Conservation (phyloP, 2,888 invertebrate species). For the Oxycera nigricornis region DNA sequence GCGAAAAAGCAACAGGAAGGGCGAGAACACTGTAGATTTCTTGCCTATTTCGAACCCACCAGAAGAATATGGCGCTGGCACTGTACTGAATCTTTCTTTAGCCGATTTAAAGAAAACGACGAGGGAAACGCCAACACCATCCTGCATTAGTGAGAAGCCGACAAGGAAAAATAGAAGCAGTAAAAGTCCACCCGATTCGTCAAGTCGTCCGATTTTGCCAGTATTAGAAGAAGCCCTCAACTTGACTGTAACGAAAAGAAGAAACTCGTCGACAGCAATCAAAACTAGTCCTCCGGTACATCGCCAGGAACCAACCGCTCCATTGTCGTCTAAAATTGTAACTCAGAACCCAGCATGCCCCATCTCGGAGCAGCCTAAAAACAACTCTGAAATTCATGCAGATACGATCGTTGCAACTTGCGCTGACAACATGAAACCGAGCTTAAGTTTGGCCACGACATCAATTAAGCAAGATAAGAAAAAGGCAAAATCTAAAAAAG, state of each 20-base stretch:
- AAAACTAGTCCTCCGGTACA: background rate
- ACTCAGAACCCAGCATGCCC: too few relatives aligned
- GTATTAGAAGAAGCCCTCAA: conserved; percentile 9
- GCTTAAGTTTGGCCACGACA: background rate
- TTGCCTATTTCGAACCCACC: background rate
- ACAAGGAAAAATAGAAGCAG: background rate
- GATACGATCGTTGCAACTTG: too few relatives aligned
- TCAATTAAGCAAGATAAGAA: background rate
- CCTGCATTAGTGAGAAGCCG: background rate
- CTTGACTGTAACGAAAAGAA: background rate
- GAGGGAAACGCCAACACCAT: background rate
- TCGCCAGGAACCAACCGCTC: too few relatives aligned
- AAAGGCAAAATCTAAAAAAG: background rate
- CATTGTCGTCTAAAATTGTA: too few relatives aligned
- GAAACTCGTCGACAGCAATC: background rate
- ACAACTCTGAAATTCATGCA: too few relatives aligned
- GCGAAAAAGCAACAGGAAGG: background rate
- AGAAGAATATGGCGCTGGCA: background rate
- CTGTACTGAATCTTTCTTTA: background rate
- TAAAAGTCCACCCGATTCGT: background rate
- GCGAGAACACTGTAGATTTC: background rate
- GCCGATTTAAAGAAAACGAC: background rate
- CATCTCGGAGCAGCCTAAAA: too few relatives aligned
- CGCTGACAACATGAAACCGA: too few relatives aligned
- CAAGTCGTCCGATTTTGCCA: background rate